Conservation (phyloP, 1,140 invertebrate species). For the Drosophila micromelanica region DNA sequence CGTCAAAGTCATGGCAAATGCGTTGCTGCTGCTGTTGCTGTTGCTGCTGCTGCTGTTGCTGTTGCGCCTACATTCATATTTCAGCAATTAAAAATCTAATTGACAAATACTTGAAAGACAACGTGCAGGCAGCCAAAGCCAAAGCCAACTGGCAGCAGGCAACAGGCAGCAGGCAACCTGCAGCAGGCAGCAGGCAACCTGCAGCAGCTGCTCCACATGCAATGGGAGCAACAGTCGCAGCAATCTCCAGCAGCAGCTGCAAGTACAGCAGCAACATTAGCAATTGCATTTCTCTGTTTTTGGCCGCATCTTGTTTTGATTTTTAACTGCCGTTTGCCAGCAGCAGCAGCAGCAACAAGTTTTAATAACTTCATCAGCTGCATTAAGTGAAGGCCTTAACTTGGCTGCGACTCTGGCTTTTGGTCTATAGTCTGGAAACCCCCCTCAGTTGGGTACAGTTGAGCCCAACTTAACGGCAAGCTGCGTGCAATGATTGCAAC, state of each 20-base stretch:
- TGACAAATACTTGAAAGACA: constrained; percentile 81
- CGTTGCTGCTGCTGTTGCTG: constrained; percentile 40
- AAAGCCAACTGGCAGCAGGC: too few relatives aligned
- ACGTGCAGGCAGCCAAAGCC: constrained; percentile 62
- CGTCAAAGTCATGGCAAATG: constrained; percentile 54
- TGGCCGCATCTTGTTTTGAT: constrained; percentile 28
- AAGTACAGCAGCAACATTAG: constrained; percentile 40
- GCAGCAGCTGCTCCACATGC: constrained; percentile 37
- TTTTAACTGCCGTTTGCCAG: constrained; percentile 29
- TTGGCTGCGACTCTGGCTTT: neutral
- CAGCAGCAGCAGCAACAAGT: constrained; percentile 44
- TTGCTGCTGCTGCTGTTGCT: too few relatives aligned
- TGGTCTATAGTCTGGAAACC: neutral
- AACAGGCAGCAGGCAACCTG: neutral
- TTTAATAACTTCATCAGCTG: constrained; percentile 71
- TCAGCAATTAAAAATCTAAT: constrained; percentile 83
- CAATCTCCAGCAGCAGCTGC: constrained; percentile 32
- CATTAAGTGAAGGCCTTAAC: constrained; percentile 16
- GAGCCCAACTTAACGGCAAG: constrained; percentile 64
- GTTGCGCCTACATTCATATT: constrained; percentile 81
- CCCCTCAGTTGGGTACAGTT: constrained; percentile 56
- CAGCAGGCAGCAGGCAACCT: too few relatives aligned
- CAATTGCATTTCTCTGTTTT: constrained; percentile 44
- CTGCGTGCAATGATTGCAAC: constrained; percentile 66
- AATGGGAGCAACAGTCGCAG: constrained; percentile 25